Percentiles rank a stretch among this genome's conserved stretches.
Evolutionary conservation across 2,797 vertebrate genomes (phyloP).

Genomic region (Limnodromus scolopaceus): DNA sequence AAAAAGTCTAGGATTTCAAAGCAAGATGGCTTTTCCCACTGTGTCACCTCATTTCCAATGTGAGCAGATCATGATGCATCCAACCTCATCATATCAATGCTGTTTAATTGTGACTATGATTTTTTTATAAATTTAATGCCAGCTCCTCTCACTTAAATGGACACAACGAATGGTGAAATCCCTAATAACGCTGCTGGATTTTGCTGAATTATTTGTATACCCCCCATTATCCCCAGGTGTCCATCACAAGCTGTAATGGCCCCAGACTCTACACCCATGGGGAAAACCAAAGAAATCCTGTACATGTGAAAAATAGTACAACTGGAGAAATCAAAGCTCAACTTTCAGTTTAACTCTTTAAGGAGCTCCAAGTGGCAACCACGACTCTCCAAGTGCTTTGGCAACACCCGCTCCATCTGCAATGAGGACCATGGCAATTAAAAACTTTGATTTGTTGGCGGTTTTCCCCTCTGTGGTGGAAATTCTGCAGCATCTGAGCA

Average conservation of each 20-base stretch:
- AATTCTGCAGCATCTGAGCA: background rate
- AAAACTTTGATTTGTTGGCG: background rate
- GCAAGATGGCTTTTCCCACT: background rate
- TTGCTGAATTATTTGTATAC: background rate
- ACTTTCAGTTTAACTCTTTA: background rate
- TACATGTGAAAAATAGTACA: rapidly evolving
- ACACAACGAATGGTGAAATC: background rate
- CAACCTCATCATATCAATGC: background rate
- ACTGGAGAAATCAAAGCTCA: background rate
- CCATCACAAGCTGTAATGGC: background rate
- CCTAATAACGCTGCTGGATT: rapidly evolving
- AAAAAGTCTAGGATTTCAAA: background rate
- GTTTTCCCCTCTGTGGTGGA: rapidly evolving
- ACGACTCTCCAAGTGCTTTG: rapidly evolving
- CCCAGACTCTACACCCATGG: background rate
- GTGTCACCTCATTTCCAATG: rapidly evolving
- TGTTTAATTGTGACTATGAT: background rate
- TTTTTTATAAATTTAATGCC: background rate
- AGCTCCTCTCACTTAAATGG: background rate
- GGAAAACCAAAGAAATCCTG: background rate
- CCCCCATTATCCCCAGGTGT: background rate
- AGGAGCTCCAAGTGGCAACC: background rate
- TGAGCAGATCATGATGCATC: background rate
- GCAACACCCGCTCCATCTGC: background rate
- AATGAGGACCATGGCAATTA: background rate